phyloP scores from a whole-genome alignment of 2,888 invertebrate species.

The Ochropleura plecta region DNA sequence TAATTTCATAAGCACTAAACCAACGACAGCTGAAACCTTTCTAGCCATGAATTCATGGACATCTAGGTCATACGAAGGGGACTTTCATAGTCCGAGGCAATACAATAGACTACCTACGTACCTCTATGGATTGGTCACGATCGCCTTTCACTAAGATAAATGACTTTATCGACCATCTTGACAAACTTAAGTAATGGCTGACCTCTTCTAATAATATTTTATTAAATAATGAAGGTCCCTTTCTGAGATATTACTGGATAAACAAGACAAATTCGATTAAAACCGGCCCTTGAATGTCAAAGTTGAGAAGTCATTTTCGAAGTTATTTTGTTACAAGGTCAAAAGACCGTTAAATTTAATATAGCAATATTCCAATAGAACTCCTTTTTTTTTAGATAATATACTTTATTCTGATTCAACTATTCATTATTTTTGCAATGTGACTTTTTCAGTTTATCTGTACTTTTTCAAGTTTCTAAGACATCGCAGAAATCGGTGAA shows the following conservation, averaged over 20 bases:
- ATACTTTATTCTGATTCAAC: too few relatives aligned
- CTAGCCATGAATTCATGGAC: slow-evolving; percentile 37
- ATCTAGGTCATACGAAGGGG: slow-evolving; percentile 56
- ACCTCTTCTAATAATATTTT: slow-evolving; percentile 42
- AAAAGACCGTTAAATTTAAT: neutral
- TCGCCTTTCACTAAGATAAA: slow-evolving; percentile 78
- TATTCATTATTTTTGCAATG: too few relatives aligned
- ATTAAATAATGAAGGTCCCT: slow-evolving; percentile 34
- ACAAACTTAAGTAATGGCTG: slow-evolving; percentile 54
- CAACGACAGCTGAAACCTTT: slow-evolving; percentile 36
- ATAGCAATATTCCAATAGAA: neutral
- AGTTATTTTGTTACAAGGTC: slow-evolving; percentile 8
- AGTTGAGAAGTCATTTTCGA: slow-evolving; percentile 19
- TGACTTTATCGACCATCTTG: slow-evolving; percentile 72
- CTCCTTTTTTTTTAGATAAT: too few relatives aligned
- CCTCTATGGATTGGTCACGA: slow-evolving; percentile 68
- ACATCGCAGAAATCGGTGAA: too few relatives aligned
- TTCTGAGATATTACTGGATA: slow-evolving; percentile 35
- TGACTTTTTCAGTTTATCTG: too few relatives aligned
- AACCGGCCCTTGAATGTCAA: slow-evolving; percentile 20
- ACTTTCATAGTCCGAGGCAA: slow-evolving; percentile 62
- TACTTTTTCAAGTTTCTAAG: too few relatives aligned
- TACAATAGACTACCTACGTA: slow-evolving; percentile 68
- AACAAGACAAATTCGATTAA: slow-evolving; percentile 48
- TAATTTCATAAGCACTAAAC: slow-evolving; percentile 29